These are phyloP conservation scores for Amaurobius ferox DNA, from an alignment of 2,888 invertebrate genomes.

Conservation along the genomic window DNA sequence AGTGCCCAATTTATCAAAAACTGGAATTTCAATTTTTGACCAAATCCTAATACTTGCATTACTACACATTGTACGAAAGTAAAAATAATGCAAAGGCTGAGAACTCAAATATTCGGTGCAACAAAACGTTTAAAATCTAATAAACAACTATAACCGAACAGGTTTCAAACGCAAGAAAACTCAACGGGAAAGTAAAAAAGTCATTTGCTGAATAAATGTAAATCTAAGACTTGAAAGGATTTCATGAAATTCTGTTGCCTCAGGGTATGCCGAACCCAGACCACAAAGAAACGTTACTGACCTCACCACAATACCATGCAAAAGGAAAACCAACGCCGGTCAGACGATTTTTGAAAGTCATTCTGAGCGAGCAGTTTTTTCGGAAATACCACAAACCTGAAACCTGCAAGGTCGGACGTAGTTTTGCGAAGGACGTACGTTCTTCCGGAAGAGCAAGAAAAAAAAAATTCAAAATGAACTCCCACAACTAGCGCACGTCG, in stretches of 20 bases:
- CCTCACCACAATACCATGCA: background rate
- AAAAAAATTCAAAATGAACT: background rate
- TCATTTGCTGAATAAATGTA: too few species aligned
- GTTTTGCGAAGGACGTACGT: background rate
- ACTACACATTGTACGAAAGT: too few species aligned
- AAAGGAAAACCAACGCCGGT: background rate
- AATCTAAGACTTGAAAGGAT: too few species aligned
- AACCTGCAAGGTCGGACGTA: background rate
- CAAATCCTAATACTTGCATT: too few species aligned
- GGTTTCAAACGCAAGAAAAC: too few species aligned
- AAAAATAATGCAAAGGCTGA: too few species aligned
- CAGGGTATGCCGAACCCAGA: background rate
- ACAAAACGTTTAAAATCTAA: too few species aligned
- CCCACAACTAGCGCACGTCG: background rate
- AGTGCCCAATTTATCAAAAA: too few species aligned
- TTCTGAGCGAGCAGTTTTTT: background rate
- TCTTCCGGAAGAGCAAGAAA: background rate
- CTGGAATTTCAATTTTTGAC: too few species aligned
- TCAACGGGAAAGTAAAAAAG: too few species aligned
- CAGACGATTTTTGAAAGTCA: background rate
- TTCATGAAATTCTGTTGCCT: background rate
- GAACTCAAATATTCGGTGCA: too few species aligned
- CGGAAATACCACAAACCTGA: conserved; percentile 13
- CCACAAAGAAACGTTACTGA: background rate
- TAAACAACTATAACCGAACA: too few species aligned